Evolutionary conservation across 1,140 invertebrate species (phyloP).

Genomic region (Zeugodacus cucurbitae): DNA sequence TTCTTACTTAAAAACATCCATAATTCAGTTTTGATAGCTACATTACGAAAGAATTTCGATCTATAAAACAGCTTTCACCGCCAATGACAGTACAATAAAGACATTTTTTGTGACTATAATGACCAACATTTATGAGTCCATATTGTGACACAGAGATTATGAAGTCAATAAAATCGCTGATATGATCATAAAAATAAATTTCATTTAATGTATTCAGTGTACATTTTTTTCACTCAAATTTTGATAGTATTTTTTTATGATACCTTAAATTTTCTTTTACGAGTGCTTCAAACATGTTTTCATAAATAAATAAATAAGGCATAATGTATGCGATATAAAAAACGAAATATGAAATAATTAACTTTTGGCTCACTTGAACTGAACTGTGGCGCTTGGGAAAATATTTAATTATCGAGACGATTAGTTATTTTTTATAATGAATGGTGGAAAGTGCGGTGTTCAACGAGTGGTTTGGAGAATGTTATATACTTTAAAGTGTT

Average conservation of each 20-base stretch:
- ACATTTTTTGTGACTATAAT: slow-evolving; percentile 26
- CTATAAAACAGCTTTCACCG: slow-evolving; percentile 35
- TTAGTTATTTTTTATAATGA: background rate
- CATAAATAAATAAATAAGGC: background rate
- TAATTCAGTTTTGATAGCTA: slow-evolving; percentile 5
- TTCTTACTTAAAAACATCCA: background rate
- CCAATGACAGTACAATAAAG: background rate
- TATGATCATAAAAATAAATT: slow-evolving; percentile 26
- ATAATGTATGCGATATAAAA: background rate
- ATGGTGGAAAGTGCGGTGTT: background rate
- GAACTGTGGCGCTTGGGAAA: background rate
- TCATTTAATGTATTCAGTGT: slow-evolving; percentile 2
- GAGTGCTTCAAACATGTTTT: slow-evolving; percentile 21
- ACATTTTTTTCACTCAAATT: background rate
- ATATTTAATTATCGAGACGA: background rate
- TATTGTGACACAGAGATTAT: slow-evolving; percentile 32
- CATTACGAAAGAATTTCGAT: slow-evolving; percentile 12
- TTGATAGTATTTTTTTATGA: background rate
- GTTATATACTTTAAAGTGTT: background rate
- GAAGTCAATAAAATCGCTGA: background rate
- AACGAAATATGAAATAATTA: background rate
- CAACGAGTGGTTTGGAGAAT: background rate
- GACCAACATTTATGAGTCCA: slow-evolving; percentile 16
- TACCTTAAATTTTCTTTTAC: slow-evolving; percentile 37
- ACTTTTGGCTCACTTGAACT: background rate